Percentiles rank a stretch among this genome's conserved stretches.
Conservation (phyloP, 2,797 vertebrate species). For the Avahi laniger region DNA sequence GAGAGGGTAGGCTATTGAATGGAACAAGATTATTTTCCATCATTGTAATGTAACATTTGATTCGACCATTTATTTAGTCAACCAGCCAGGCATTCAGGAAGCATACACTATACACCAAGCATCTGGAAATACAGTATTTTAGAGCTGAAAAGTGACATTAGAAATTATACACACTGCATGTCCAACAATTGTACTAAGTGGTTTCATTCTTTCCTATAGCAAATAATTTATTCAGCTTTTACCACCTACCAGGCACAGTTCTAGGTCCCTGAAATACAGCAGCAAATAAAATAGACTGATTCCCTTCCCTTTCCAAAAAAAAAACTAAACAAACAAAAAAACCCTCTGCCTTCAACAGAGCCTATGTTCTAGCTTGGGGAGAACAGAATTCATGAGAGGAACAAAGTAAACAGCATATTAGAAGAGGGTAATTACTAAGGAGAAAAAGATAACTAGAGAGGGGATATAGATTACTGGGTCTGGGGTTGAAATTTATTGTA, state of each 20-base stretch:
- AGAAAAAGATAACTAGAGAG: neutral
- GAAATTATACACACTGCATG: neutral
- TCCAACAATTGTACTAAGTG: neutral
- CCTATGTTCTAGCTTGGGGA: neutral
- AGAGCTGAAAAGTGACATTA: neutral
- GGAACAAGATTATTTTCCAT: neutral
- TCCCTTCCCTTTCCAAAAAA: no score
- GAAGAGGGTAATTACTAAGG: neutral
- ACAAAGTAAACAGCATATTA: neutral
- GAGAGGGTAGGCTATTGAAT: neutral
- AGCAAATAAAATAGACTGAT: neutral
- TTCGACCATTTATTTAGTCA: conserved; percentile 41
- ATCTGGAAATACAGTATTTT: conserved; percentile 47
- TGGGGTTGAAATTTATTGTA: neutral
- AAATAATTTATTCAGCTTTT: conserved; percentile 1
- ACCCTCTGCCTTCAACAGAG: neutral
- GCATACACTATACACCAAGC: neutral
- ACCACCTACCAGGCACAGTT: neutral
- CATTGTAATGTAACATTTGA: conserved; percentile 43
- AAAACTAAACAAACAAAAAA: neutral
- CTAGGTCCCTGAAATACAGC: neutral
- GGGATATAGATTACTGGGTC: neutral
- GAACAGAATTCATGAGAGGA: neutral
- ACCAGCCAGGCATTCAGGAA: conserved; percentile 21
- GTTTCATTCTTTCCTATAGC: neutral